Evolutionary conservation across 2,797 vertebrate species (phyloP), one percentile per base, ranked within the genome.

Genomic region (Pterois miles): DNA sequence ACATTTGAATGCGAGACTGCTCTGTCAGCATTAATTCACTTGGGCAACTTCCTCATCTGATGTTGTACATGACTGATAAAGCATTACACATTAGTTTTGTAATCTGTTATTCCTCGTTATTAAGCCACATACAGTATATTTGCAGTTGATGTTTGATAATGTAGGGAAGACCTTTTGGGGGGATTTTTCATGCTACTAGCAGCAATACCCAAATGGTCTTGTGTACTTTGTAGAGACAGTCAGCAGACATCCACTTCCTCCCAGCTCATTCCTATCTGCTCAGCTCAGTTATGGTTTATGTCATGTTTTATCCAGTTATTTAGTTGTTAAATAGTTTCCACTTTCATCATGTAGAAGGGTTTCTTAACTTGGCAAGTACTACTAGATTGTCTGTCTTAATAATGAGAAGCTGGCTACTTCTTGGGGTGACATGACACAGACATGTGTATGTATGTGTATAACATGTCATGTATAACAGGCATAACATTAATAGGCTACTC

Each of bases 241-340:
- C 89, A 92, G 82, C 82, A 90, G 90, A 91, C 60, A 66, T 52
- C 25, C 77, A 76, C 65, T 86, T 89, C 83, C 59, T 10, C 1
- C 11, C 11, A 16, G 66, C 18, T 66, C n/a, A 11, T 58, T 83
- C 25, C 53, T 74, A 36, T 59, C 52, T 70, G 65, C 63, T 88
- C 62, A 88, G 76, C 58, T 65, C 10, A 46, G 6, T 79, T 77
- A 10, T 54, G 82, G 60, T 56, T 85, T 34, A 23, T 1, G 8
- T 76, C 43, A 59, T 58, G 1, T 64, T 76, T 66, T 65, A 74
- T 34, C 25, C 8, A 38, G 23, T 36, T 25, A 33, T 46, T 27
- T 23, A 43, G 20, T 11, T 38, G 40, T 16, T 16, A 43, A 43
- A 43, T 14, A 43, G 40, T 43, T 60, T 20, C 2, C 7, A 16